Evolutionary conservation across 2,888 invertebrate genomes (phyloP).

Genomic region (Sinelater perroti): DNA sequence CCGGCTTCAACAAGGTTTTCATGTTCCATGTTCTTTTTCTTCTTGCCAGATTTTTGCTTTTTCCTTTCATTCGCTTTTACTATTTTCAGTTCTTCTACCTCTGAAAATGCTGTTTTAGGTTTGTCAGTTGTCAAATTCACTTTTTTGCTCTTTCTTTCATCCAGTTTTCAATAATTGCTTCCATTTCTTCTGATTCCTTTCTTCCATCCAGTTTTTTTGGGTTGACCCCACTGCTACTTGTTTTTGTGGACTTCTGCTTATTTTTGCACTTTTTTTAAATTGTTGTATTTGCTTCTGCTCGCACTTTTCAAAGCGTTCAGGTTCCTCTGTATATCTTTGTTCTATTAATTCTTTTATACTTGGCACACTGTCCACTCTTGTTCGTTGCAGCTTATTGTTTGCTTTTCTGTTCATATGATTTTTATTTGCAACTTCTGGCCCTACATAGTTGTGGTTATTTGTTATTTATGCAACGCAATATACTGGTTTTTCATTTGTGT

Average conservation of each 20-base stretch:
- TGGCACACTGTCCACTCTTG: neutral
- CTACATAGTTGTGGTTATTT: neutral
- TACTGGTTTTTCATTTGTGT: neutral
- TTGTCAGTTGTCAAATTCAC: neutral
- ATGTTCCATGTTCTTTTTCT: no score
- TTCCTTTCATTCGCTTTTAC: no score
- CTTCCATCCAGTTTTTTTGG: neutral
- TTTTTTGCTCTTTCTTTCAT: no score
- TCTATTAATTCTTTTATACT: neutral
- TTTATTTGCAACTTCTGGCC: no score
- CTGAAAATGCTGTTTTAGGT: neutral
- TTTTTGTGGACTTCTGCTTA: neutral
- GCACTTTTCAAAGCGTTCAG: no score
- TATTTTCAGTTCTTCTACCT: no score
- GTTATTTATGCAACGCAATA: no score
- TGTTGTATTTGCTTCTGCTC: neutral
- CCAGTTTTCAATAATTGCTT: neutral
- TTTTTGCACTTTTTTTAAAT: neutral
- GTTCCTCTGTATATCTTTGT: neutral
- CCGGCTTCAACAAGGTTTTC: no score
- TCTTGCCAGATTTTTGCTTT: no score
- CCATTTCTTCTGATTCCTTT: slow-evolving; percentile 1
- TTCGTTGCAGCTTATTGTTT: neutral
- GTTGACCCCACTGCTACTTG: neutral
- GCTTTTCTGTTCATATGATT: no score